Evolutionary conservation across 2,113 vertebrate species (phyloP).

Genomic region (Leucoraja erinaceus): DNA sequence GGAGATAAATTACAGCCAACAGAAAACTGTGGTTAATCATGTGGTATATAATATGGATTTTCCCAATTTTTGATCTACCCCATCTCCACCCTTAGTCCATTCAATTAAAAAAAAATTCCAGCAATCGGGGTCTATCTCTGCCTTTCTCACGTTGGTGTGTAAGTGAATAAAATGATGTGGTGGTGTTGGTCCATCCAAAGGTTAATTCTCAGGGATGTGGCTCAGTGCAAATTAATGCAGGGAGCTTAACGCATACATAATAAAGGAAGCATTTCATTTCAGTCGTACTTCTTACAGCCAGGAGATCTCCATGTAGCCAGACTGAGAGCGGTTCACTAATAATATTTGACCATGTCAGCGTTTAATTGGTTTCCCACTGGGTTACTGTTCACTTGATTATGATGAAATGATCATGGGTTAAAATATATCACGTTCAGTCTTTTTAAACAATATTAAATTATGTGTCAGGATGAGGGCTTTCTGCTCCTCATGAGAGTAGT

Average conservation of each 20-base stretch:
- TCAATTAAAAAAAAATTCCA: neutral
- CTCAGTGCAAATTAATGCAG: neutral
- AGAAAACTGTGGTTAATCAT: too few species aligned
- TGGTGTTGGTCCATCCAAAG: neutral
- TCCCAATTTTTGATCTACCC: neutral
- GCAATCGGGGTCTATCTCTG: neutral
- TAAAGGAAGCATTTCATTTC: constrained; percentile 12
- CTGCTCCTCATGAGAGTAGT: neutral
- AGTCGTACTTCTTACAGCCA: neutral
- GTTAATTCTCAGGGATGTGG: neutral
- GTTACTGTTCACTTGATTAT: constrained; percentile 35
- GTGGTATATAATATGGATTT: neutral
- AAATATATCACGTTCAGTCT: constrained; percentile 28
- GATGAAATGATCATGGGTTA: constrained; percentile 37
- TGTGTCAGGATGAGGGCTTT: neutral
- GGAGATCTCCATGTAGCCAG: neutral
- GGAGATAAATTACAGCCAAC: neutral
- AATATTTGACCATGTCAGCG: constrained; percentile 35
- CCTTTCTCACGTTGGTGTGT: neutral
- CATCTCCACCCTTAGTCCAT: neutral
- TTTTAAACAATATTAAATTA: constrained; percentile 30
- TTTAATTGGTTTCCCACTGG: constrained; percentile 33
- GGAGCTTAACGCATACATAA: neutral
- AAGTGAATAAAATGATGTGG: neutral
- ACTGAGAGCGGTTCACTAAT: constrained; percentile 27